A percentile compares a stretch with the other conserved stretches of the same genome.
Evolutionary conservation across 2,113 vertebrate genomes (phyloP).

Genomic region (Argyrosomus japonicus): DNA sequence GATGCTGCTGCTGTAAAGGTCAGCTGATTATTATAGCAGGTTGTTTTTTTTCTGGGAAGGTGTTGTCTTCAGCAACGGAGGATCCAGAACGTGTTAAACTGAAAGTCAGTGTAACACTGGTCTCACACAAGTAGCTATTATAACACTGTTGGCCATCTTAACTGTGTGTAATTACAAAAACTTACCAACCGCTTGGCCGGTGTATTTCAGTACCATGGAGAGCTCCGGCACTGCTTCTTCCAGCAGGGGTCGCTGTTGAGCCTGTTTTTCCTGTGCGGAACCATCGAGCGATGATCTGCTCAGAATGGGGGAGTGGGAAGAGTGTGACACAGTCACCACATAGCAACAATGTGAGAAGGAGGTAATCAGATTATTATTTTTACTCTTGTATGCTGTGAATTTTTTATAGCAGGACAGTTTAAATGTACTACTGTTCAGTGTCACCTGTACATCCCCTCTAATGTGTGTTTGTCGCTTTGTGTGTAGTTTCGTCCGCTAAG

Average conservation of each 20-base stretch:
- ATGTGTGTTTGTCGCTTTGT: not conserved
- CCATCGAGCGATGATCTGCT: constrained; percentile 3
- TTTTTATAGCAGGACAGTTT: not conserved
- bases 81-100: not conserved
- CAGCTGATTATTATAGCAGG: constrained; percentile 11
- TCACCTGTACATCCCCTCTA: accelerated
- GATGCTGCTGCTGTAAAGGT: constrained; percentile 51
- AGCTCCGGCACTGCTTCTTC: constrained; percentile 54
- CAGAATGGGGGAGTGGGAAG: constrained; percentile 27
- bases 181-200: accelerated
- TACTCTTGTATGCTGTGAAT: not conserved
- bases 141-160: not conserved
- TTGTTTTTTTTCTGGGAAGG: constrained; percentile 10
- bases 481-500: not conserved
- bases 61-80: not conserved
- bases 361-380: constrained; percentile 34
- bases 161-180: not conserved
- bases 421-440: not conserved
- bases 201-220: constrained; percentile 72
- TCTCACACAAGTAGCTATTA: not conserved
- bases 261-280: constrained; percentile 50
- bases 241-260: constrained; percentile 67
- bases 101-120: not conserved
- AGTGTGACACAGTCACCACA: constrained; percentile 52
- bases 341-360: constrained; percentile 33